Base-by-base conservation (phyloP, 2,888 invertebrate species). In the Ariolimax columbianus region DNA sequence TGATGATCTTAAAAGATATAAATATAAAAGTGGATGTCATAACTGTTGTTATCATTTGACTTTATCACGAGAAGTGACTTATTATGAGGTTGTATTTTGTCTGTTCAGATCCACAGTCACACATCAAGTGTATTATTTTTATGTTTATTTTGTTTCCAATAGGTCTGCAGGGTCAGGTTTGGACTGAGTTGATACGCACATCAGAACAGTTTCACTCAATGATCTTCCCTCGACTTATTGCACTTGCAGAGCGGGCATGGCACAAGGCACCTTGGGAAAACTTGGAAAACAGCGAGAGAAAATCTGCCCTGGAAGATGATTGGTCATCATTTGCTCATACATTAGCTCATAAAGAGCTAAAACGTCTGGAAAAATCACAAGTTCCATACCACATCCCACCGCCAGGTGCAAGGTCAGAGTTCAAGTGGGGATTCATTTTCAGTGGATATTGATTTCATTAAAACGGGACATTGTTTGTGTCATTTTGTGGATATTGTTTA, bases 121-220 rank as follows among this genome's bases (percentile, higher is more conserved):
- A n/a, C n/a, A n/a, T n/a, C n/a, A n/a, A n/a, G n/a, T n/a, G n/a
- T n/a, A n/a, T n/a, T n/a, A n/a, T 17, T 55, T 55, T 55, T 3
- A 2, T 55, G 3, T 55, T 6, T 55, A 11, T 55, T 6, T 55
- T 17, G 17, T 55, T 23, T 40, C 77, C n/a, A 85, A 0, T 87
- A 93, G 93, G 93, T 72, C 89, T 93, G 33, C 93, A 93, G 83
- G 93, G 92, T n/a, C 92, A 93, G 77, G 86, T 93, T 59, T 93
- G 92, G 92, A 90, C 91, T 59, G 93, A 93, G 63, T 87, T 92
- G n/a, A 89, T 91, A 6, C 87, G 91, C 38, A 91, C 91, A 7
- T 38, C 88, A 40, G 90, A 91, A n/a, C 91, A 91, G 84, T 89
- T 92, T 87, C 90, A 91, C 72, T 80, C 84, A 47, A 92, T 92